A percentile compares a stretch with the other conserved stretches of the same genome.
phyloP scores from a whole-genome alignment of 1,140 invertebrate genomes.

The Alviniconcha marisindica region DNA sequence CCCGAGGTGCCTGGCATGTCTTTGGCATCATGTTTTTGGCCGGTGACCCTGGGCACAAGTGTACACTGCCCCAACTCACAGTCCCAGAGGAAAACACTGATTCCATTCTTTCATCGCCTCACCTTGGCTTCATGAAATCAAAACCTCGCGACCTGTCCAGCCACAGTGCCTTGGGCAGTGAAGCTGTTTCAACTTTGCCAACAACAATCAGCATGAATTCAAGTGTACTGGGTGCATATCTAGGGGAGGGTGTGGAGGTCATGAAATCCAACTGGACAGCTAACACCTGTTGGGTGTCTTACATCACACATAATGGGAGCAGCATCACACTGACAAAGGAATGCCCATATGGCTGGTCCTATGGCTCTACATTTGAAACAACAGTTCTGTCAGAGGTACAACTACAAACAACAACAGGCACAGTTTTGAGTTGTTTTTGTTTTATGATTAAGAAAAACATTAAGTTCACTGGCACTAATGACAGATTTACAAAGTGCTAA shows the following conservation, averaged over 20 bases:
- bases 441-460: too few species aligned
- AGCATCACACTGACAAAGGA: constrained; percentile 4
- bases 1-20: constrained; percentile 87
- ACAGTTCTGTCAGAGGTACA: constrained; percentile 55
- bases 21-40: constrained; percentile 83
- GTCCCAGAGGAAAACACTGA: too few species aligned
- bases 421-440: too few species aligned
- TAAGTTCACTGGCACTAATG: too few species aligned
- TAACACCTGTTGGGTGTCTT: neutral
- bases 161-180: too few species aligned
- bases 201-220: neutral
- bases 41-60: constrained; percentile 56
- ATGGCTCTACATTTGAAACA: constrained; percentile 48
- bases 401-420: too few species aligned
- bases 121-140: too few species aligned
- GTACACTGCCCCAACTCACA: constrained; percentile 31
- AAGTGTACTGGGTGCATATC: neutral
- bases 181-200: too few species aligned
- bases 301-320: constrained; percentile 37
- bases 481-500: too few species aligned
- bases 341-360: constrained; percentile 53
- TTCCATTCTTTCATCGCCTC: too few species aligned
- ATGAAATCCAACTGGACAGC: constrained; percentile 3
- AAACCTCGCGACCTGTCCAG: too few species aligned
- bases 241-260: neutral